Conservation (phyloP, 2,797 vertebrate species). For the Phataginus tetradactyla region DNA sequence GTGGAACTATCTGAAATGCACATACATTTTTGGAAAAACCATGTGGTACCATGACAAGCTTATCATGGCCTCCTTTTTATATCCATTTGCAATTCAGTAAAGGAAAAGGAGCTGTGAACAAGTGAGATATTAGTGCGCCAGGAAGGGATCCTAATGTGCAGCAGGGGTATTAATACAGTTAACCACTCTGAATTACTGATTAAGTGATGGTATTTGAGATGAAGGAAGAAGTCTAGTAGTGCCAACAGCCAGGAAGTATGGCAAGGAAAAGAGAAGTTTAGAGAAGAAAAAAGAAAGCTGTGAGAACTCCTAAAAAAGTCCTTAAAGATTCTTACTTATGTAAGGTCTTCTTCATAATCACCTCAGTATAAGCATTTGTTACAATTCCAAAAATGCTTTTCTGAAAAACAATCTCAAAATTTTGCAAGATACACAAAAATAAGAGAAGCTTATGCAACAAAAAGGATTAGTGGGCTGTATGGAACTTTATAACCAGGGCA, state of each 20-base stretch:
- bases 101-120: not conserved
- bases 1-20: not conserved
- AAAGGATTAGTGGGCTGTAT: not conserved
- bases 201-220: not conserved
- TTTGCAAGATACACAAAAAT: slow-evolving; percentile 41
- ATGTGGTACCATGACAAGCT: not conserved
- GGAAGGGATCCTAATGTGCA: not conserved
- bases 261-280: not conserved
- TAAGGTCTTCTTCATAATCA: slow-evolving; percentile 16
- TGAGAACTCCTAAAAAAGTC: not conserved
- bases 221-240: not conserved
- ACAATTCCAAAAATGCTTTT: not conserved
- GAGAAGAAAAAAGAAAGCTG: not conserved
- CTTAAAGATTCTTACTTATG: not conserved
- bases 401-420: not conserved
- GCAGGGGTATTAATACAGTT: not conserved
- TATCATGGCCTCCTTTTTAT: not conserved
- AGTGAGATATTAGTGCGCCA: not conserved
- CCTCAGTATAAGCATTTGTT: not conserved
- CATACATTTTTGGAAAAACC: slow-evolving; percentile 1
- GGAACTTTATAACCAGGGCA: not conserved
- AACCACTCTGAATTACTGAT: not conserved
- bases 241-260: not conserved
- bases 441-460: not conserved
- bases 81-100: not conserved